A percentile compares a stretch with the other conserved stretches of the same genome.
Evolutionary conservation across 2,113 vertebrate species (phyloP).

Genomic region (Climacteris rufus): DNA sequence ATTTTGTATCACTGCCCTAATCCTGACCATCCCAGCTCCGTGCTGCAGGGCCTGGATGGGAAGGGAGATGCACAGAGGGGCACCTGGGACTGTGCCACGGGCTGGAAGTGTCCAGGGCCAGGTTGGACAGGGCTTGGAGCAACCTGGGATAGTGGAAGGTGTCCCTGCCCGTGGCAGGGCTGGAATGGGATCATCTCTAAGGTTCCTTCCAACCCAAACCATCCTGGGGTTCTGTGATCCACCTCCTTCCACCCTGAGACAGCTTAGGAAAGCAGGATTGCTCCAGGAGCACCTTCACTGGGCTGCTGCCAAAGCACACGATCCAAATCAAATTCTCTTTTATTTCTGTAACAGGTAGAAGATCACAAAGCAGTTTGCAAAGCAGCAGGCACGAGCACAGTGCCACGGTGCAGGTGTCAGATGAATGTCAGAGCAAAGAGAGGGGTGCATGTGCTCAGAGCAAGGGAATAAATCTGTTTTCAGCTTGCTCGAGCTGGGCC

Average conservation of each 20-base stretch:
- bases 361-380: background rate
- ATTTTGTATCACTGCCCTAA: accelerated
- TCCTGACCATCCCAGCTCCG: accelerated
- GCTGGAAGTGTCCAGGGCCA: background rate
- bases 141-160: accelerated
- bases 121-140: background rate
- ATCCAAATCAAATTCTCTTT: background rate
- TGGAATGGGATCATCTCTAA: no score
- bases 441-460: background rate
- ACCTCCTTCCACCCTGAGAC: background rate
- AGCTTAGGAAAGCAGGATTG: background rate
- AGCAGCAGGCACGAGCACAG: background rate
- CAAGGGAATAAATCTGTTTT: background rate
- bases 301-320: background rate
- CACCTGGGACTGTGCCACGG: accelerated
- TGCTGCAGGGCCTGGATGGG: background rate
- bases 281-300: background rate
- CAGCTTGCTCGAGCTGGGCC: background rate
- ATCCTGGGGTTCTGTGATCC: accelerated
- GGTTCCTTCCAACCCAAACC: background rate
- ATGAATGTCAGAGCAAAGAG: background rate
- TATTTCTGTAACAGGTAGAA: background rate
- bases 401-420: background rate
- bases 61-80: background rate
- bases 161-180: background rate